These are phyloP conservation scores for Hiodon tergisus DNA, from an alignment of 2,113 vertebrate genomes.

Conservation along the genomic window DNA sequence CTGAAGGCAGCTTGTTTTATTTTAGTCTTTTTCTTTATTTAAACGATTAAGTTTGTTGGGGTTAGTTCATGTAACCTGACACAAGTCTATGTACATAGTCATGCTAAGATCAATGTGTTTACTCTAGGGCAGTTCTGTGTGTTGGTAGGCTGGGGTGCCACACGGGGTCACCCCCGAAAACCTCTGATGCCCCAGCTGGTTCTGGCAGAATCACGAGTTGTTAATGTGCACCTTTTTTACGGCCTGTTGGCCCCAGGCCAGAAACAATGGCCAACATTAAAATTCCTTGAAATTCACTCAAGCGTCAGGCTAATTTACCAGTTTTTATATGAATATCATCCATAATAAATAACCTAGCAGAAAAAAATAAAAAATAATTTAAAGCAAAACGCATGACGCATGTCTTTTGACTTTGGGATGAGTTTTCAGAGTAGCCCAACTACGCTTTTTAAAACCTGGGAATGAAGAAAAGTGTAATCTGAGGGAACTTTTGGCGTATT, in stretches of 20 bases:
- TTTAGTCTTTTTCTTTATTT: background rate
- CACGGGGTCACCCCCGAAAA: too few species aligned
- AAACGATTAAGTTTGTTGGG: background rate
- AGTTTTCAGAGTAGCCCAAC: slow-evolving; percentile 29
- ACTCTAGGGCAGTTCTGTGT: background rate
- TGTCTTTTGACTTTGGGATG: slow-evolving; percentile 44
- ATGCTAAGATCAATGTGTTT: background rate
- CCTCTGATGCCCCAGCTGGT: too few species aligned
- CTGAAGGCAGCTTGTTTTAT: background rate
- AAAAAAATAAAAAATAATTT: slow-evolving; percentile 35
- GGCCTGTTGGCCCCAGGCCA: slow-evolving; percentile 23
- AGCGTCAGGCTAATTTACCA: slow-evolving; percentile 27
- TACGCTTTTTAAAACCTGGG: slow-evolving; percentile 28
- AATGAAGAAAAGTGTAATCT: slow-evolving; percentile 18
- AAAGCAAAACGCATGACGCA: slow-evolving; percentile 35
- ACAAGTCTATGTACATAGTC: background rate
- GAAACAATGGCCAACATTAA: background rate
- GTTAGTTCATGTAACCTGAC: background rate
- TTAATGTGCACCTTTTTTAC: slow-evolving; percentile 54
- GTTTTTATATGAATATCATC: slow-evolving; percentile 37
- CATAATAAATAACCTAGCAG: slow-evolving; percentile 38
- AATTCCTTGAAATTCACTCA: slow-evolving; percentile 28
- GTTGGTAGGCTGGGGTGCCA: too few species aligned
- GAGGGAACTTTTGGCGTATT: slow-evolving; percentile 28
- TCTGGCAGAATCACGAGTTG: slow-evolving; percentile 30